Evolutionary conservation across 2,888 invertebrate species (phyloP), one percentile per base, ranked within the genome.

Genomic region (Teinopalpus imperialis): DNA sequence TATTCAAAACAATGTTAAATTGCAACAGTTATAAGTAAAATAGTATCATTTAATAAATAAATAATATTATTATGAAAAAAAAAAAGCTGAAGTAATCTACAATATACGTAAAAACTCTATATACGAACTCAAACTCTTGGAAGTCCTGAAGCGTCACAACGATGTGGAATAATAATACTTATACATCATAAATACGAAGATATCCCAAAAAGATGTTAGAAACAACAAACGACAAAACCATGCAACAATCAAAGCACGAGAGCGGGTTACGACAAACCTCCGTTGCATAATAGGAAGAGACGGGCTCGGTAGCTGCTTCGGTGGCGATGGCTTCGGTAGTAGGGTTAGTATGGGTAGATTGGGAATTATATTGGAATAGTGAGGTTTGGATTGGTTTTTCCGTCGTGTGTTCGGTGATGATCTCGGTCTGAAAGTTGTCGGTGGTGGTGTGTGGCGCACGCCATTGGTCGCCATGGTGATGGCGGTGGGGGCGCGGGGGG

Each of bases 241-340:
- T 50, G 53, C 51, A 53, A 52, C 57, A 55, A 51, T 49, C 49
- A 52, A 54, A 56, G 47, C 56, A 44, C 53, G 57, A 77, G 56
- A 78, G 74, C 70, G 69, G 73, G 77, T 74, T 74, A 76, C 77
- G 81, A 87, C 87, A 85, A 88, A 88, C 87, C 87, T 88, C 86
- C 66, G 82, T 78, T 61, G 74, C 75, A 79, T 73, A 83, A 79
- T 80, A 78, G 78, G 83, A 80, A 56, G 86, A 71, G 67, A 69
- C 64, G 66, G 69, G 67, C 73, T 73, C 82, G 56, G 76, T 74
- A 65, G 68, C 74, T 57, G 78, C 82, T 58, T 78, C 79, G 53
- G 71, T 70, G 48, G 64, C 51, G 49, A 52, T 52, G 42, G 55
- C 54, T 27, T 57, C 56, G 58, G 63, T 45, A 56, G 61, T 52